Evolutionary conservation across 37 sponge, comb jelly and placozoan genomes (phyloP).

Genomic region (Mnemiopsis leidyi): DNA sequence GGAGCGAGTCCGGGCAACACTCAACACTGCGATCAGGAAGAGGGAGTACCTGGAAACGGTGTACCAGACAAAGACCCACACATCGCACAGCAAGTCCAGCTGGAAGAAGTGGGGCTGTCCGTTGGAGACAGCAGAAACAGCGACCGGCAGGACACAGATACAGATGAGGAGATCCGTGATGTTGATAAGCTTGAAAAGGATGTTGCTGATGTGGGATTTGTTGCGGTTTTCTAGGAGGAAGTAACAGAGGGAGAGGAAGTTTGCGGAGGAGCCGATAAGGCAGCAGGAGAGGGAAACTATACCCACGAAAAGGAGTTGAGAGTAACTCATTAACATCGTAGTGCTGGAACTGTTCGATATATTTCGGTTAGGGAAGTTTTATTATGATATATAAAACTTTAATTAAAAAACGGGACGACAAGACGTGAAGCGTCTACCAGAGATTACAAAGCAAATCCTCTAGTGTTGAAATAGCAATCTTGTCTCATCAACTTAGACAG

Average conservation of each 20-base stretch:
- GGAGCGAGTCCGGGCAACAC: slow-evolving; percentile 22
- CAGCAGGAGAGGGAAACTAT: background rate
- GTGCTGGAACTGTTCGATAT: too few species aligned
- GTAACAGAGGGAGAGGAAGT: slow-evolving; percentile 27
- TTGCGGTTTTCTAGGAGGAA: background rate
- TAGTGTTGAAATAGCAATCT: too few species aligned
- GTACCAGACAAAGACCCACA: slow-evolving; percentile 41
- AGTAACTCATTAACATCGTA: background rate
- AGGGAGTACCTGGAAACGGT: slow-evolving; percentile 32
- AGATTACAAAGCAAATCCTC: too few species aligned
- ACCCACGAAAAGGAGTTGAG: background rate
- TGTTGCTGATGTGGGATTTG: background rate
- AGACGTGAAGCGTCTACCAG: too few species aligned
- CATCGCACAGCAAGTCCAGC: background rate
- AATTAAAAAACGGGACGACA: too few species aligned
- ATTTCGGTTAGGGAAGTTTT: too few species aligned
- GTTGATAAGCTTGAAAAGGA: slow-evolving; percentile 21
- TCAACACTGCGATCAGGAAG: slow-evolving; percentile 55
- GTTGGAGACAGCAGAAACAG: slow-evolving; percentile 1
- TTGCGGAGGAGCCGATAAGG: background rate
- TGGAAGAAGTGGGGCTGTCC: slow-evolving; percentile 6
- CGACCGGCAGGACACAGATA: background rate
- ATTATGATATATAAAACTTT: too few species aligned
- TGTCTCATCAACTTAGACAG: too few species aligned
- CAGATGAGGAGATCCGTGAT: slow-evolving; percentile 25